Evolutionary conservation across 2,797 vertebrate genomes (phyloP).

Genomic region (Poeciliopsis gracilis): DNA sequence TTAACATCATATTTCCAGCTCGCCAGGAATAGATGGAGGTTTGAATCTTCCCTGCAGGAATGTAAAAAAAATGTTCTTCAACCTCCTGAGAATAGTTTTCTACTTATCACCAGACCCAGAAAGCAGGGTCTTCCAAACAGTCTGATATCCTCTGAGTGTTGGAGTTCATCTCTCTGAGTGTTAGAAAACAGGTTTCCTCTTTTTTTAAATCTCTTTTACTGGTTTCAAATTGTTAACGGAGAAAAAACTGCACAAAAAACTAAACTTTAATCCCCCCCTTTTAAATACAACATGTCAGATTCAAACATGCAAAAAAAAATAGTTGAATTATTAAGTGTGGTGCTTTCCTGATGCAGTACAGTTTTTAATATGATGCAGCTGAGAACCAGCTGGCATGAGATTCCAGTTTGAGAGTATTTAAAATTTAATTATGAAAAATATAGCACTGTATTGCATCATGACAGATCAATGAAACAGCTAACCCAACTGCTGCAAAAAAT

Average conservation of each 20-base stretch:
- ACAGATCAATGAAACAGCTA: background rate
- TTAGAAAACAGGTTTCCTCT: conserved; percentile 28
- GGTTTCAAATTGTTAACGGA: background rate
- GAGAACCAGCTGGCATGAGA: background rate
- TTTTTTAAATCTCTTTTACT: background rate
- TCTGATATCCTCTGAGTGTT: conserved; percentile 9
- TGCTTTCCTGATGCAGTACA: background rate
- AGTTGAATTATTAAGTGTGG: background rate
- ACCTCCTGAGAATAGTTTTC: conserved; percentile 23
- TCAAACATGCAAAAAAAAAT: background rate
- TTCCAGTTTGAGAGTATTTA: background rate
- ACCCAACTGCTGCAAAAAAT: background rate
- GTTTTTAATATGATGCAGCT: background rate
- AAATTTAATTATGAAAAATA: background rate
- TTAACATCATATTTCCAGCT: conserved; percentile 27
- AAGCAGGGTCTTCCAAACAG: conserved; percentile 14
- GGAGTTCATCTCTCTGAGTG: conserved; percentile 6
- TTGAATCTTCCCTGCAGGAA: conserved; percentile 18
- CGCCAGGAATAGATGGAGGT: conserved; percentile 22
- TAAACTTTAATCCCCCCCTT: background rate
- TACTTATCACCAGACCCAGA: conserved; percentile 55
- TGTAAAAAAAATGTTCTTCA: conserved; percentile 16
- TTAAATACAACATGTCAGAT: background rate
- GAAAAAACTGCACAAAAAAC: background rate
- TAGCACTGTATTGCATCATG: background rate